phyloP scores from a whole-genome alignment of 1,140 invertebrate genomes.

The Copidosoma floridanum region DNA sequence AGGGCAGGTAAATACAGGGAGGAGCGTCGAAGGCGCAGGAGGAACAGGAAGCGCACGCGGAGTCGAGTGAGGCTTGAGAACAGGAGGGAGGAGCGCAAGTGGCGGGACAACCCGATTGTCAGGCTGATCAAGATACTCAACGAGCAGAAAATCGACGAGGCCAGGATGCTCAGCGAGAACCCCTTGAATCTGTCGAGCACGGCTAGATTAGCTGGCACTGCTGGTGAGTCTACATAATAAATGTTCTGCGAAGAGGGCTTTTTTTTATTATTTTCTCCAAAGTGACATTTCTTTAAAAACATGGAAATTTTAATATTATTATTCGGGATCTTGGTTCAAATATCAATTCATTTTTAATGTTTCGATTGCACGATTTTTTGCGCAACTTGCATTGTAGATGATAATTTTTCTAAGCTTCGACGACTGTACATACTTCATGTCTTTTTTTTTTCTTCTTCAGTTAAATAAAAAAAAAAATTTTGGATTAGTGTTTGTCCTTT shows the following conservation, averaged over 20 bases:
- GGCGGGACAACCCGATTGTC: neutral
- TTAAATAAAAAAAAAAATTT: too few species aligned
- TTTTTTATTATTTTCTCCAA: too few species aligned
- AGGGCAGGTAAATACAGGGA: conserved; percentile 33
- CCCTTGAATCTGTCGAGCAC: conserved; percentile 12
- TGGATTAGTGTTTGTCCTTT: too few species aligned
- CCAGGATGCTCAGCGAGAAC: neutral
- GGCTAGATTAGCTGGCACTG: neutral
- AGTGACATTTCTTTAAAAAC: too few species aligned
- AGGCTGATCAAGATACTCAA: neutral
- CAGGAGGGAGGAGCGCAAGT: neutral
- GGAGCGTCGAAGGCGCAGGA: conserved; percentile 36
- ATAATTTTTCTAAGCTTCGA: too few species aligned
- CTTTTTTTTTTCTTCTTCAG: too few species aligned
- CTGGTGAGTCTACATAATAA: neutral
- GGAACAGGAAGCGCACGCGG: conserved; percentile 32
- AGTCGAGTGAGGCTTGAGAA: conserved; percentile 22
- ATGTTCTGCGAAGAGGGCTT: too few species aligned
- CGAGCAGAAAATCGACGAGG: neutral
- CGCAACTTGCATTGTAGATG: too few species aligned
- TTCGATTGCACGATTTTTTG: too few species aligned
- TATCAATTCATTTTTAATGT: too few species aligned
- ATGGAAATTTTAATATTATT: neutral
- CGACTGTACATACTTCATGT: too few species aligned
- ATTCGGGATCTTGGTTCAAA: neutral